These are phyloP conservation scores for Pangasius sanitwongsei DNA, from an alignment of 2,797 vertebrate species.

Conservation along the genomic window DNA sequence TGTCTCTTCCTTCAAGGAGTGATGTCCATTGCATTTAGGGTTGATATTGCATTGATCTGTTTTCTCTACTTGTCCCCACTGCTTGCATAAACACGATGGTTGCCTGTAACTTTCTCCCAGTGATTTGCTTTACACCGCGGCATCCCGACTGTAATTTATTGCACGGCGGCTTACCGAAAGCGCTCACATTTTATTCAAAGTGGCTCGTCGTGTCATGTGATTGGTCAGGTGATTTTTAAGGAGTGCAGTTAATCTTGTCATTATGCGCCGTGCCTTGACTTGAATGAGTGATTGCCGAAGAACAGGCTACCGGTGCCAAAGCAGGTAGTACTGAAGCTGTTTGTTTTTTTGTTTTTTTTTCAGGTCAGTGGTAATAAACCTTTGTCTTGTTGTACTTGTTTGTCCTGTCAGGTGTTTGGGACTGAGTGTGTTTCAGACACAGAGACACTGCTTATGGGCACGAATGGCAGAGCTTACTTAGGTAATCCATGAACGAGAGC, in stretches of 20 bases:
- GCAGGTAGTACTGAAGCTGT: not conserved
- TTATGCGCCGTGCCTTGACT: not conserved
- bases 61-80: not conserved
- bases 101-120: not conserved
- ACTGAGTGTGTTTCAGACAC: conserved; percentile 14
- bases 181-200: not conserved
- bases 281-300: not conserved
- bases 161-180: not conserved
- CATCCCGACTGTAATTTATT: not conserved
- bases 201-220: not conserved
- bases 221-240: not conserved
- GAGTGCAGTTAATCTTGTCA: not conserved
- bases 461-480: conserved; percentile 33
- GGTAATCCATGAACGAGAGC: conserved; percentile 36
- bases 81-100: not conserved
- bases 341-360: not conserved
- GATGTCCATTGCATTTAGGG: not conserved
- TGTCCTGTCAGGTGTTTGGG: conserved; percentile 19
- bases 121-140: not conserved
- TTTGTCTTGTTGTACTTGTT: conserved; percentile 34
- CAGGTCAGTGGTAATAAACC: conserved; percentile 26
- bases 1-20: not conserved
- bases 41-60: not conserved
- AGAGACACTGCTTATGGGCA: conserved; percentile 29
- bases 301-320: not conserved